These are phyloP conservation scores for Todus mexicanus DNA, from an alignment of 2,797 vertebrate genomes.

Conservation along the genomic window DNA sequence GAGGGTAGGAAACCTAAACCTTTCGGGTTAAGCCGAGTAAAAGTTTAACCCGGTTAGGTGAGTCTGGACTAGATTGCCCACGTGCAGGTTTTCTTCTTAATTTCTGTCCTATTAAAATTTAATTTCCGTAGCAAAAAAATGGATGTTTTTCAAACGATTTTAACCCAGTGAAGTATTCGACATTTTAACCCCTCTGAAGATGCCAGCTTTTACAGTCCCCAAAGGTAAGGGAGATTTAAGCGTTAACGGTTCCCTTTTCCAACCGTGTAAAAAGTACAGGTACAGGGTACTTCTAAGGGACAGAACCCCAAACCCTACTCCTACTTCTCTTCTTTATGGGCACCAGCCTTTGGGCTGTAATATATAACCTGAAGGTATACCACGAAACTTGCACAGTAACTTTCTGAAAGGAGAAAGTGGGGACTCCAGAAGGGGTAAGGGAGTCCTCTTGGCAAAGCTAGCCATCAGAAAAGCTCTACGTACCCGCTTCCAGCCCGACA, in stretches of 20 bases:
- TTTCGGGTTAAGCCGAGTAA: background rate
- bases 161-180: background rate
- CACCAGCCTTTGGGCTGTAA: background rate
- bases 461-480: background rate
- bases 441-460: background rate
- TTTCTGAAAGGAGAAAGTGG: slow-evolving; percentile 16
- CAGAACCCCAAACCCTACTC: background rate
- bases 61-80: background rate
- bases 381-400: background rate
- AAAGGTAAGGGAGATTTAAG: background rate
- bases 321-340: background rate
- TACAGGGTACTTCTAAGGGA: background rate
- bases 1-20: background rate
- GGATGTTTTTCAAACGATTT: background rate
- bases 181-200: slow-evolving; percentile 22
- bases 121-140: background rate
- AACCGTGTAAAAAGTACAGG: background rate
- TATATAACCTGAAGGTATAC: background rate
- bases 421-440: slow-evolving; percentile 14
- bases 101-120: background rate
- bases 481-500: background rate
- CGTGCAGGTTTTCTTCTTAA: background rate
- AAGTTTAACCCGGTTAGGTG: background rate
- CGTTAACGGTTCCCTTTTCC: background rate
- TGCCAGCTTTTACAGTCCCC: background rate